Conservation (phyloP, 2,113 vertebrate species). For the Nothobranchius furzeri region DNA sequence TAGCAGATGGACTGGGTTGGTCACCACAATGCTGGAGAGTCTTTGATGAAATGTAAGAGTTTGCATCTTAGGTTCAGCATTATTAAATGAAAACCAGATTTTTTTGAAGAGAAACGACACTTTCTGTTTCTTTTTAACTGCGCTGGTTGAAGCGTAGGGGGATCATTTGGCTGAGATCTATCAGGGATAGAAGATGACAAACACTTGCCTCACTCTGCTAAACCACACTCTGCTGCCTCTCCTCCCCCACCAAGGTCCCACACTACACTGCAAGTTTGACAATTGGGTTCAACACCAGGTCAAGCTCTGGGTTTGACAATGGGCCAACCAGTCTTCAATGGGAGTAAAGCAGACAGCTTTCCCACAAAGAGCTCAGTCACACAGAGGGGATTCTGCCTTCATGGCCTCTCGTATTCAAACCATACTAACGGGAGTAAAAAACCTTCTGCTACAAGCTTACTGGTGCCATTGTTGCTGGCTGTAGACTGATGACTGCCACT, state of each 20-base stretch:
- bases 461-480: constrained; percentile 30
- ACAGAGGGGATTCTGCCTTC: constrained; percentile 77
- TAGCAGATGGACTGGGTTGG: constrained; percentile 46
- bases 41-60: constrained; percentile 49
- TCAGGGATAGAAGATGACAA: constrained; percentile 60
- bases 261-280: constrained; percentile 92
- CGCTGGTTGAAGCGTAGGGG: constrained; percentile 31
- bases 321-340: constrained; percentile 96
- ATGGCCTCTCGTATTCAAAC: constrained; percentile 77
- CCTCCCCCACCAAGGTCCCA: constrained; percentile 80
- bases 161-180: constrained; percentile 47
- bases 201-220: constrained; percentile 67
- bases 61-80: constrained; percentile 18
- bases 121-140: constrained; percentile 51
- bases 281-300: constrained; percentile 99
- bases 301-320: constrained; percentile 93
- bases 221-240: constrained; percentile 58
- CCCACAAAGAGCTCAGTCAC: constrained; percentile 78
- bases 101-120: constrained; percentile 37
- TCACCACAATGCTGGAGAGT: constrained; percentile 52
- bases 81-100: constrained; percentile 21
- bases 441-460: background rate
- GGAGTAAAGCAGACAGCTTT: constrained; percentile 84
- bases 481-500: constrained; percentile 39
- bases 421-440: constrained; percentile 68